These are phyloP conservation scores for Cryptus viduatorius DNA, from an alignment of 2,888 invertebrate genomes.

Conservation along the genomic window DNA sequence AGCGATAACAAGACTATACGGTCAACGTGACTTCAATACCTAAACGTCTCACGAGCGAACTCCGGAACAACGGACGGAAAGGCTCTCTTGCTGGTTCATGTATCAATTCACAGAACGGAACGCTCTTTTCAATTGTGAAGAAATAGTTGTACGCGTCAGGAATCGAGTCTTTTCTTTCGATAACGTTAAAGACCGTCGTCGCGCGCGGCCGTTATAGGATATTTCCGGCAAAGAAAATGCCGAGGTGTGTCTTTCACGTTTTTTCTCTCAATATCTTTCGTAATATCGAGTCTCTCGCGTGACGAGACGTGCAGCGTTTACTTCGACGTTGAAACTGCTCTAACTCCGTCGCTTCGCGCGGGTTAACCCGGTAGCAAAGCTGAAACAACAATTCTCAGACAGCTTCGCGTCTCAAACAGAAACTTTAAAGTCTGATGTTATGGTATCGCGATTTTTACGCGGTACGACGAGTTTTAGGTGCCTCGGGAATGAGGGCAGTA, in stretches of 20 bases:
- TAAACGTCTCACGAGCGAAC: slow-evolving; percentile 56
- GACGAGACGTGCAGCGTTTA: slow-evolving; percentile 20
- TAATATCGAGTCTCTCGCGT: slow-evolving; percentile 39
- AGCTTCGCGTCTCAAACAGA: background rate
- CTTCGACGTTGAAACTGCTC: background rate
- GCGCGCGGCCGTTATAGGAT: slow-evolving; percentile 11
- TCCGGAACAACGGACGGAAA: slow-evolving; percentile 33
- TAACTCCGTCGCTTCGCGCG: background rate
- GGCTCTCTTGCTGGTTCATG: slow-evolving; percentile 51
- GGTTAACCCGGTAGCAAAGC: background rate
- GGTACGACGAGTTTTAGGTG: slow-evolving; percentile 35
- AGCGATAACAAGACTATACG: slow-evolving; percentile 69
- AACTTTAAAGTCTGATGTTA: background rate
- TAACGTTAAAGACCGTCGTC: background rate
- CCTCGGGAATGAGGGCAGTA: slow-evolving; percentile 56
- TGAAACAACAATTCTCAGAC: slow-evolving; percentile 8
- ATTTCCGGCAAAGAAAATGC: slow-evolving; percentile 16
- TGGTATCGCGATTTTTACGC: slow-evolving; percentile 8
- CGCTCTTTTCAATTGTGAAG: slow-evolving; percentile 75
- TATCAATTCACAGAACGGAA: slow-evolving; percentile 74
- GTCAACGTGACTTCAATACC: slow-evolving; percentile 78
- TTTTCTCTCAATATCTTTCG: slow-evolving; percentile 24
- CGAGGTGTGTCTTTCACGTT: slow-evolving; percentile 36
- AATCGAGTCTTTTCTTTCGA: slow-evolving; percentile 61
- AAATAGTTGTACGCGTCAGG: slow-evolving; percentile 74